Evolutionary conservation across 2,113 vertebrate species (phyloP), one percentile per base, ranked within the genome.

Genomic region (Lophura nycthemera): DNA sequence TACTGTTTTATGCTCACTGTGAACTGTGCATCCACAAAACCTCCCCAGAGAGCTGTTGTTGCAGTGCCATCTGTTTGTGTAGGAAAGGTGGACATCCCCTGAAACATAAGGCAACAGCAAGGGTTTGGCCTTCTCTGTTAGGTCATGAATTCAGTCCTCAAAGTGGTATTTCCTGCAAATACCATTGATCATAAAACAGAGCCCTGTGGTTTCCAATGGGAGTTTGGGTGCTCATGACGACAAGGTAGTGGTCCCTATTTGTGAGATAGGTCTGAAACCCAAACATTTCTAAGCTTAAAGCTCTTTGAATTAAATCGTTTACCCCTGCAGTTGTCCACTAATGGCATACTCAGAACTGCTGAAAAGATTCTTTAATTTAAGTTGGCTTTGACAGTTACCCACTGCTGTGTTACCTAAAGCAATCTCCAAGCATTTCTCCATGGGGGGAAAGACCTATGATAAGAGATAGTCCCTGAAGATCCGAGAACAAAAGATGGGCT

Each of bases 381-480:
- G 30, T 54, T 71, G 65, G 30, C 89, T 94, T 70, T 79, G 83
- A 91, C 88, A 95, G 76, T 86, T 75, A 36, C 45, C 86, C 76
- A 90, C 86, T 84, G 52, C 92, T 73, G 8, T 19, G 30, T 95
- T 96, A 97, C 94, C 94, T 94, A 95, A 96, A 94, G 69, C 95
- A 95, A 95, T 95, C 95, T 96, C 83, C 71, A 67, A 88, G 94
- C 89, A 88, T 91, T 96, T 93, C 93, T 97, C 89, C 85, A 64
- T 29, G 83, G 56, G 91, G 94, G 86, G 94, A 91, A 77, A 90
- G 82, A 61, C 90, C 60, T 78, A 81, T 86, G 95, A 95, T 95
- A 96, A 96, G 92, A 91, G 90, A 95, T 57, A 93, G 61, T 74
- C 70, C 80, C 74, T 76, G 61, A 88, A 95, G 86, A 83, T 83